Percentiles rank a stretch among this genome's conserved stretches.
phyloP scores from a whole-genome alignment of 2,113 vertebrate genomes.

The Pseudopipra pipra region DNA sequence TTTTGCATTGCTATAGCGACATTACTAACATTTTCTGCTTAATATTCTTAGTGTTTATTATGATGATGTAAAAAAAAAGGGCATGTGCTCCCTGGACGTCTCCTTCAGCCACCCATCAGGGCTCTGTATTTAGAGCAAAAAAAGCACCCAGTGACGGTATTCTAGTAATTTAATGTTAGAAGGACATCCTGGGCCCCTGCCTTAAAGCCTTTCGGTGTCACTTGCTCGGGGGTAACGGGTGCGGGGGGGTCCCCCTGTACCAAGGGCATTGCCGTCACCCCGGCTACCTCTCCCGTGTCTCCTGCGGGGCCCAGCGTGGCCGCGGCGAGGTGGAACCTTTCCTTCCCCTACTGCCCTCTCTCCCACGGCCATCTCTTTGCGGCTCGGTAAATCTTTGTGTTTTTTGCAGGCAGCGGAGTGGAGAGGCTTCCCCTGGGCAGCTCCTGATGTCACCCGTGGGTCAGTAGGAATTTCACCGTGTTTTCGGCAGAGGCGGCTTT shows the following conservation, averaged over 20 bases:
- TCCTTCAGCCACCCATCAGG: neutral
- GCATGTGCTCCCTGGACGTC: neutral
- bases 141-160: rapidly evolving
- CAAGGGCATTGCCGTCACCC: neutral
- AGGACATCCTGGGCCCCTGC: neutral
- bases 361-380: neutral
- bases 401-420: neutral
- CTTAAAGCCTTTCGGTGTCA: neutral
- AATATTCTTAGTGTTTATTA: neutral
- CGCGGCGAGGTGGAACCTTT: neutral
- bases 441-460: neutral
- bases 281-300: rapidly evolving
- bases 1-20: neutral
- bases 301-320: neutral
- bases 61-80: neutral
- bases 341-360: rapidly evolving
- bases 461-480: neutral
- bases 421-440: neutral
- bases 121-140: neutral
- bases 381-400: rapidly evolving
- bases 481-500: neutral
- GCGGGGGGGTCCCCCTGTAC: rapidly evolving
- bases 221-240: rapidly evolving
- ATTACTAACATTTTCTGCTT: neutral
- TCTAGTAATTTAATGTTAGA: neutral